phyloP scores from a whole-genome alignment of 2,888 invertebrate species.

The Troides aeacus region DNA sequence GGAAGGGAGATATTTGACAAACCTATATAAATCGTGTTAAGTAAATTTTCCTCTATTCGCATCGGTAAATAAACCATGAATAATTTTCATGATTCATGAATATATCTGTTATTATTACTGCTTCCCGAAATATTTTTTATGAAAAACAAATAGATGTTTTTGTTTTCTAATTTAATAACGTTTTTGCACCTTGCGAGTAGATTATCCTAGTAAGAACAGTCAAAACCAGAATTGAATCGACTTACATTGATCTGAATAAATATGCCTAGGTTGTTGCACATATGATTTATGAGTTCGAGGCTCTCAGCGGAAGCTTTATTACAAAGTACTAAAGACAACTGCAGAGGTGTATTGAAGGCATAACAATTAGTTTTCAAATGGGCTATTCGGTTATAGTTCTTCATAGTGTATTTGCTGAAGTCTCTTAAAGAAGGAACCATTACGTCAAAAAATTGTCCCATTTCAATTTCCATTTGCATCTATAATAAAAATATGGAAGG shows the following conservation, averaged over 20 bases:
- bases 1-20: no score
- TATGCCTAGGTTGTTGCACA: constrained; percentile 91
- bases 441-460: constrained; percentile 9
- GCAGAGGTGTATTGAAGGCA: constrained; percentile 16
- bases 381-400: constrained; percentile 2
- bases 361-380: constrained; percentile 12
- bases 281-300: constrained; percentile 85
- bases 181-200: not conserved
- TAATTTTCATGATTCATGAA: constrained; percentile 81
- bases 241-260: constrained; percentile 93
- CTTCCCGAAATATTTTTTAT: not conserved
- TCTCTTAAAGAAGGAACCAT: not conserved
- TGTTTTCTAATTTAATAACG: not conserved
- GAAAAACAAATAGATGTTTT: not conserved
- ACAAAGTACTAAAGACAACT: constrained; percentile 88
- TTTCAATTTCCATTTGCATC: constrained; percentile 5
- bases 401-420: constrained; percentile 12
- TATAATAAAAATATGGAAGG: not conserved
- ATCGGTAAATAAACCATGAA: constrained; percentile 88
- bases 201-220: not conserved
- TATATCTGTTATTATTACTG: not conserved
- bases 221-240: not conserved
- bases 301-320: constrained; percentile 83
- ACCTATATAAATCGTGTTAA: no score
- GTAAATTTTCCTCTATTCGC: no score